Evolutionary conservation across 1,140 invertebrate species (phyloP).

Genomic region (Arion vulgaris): DNA sequence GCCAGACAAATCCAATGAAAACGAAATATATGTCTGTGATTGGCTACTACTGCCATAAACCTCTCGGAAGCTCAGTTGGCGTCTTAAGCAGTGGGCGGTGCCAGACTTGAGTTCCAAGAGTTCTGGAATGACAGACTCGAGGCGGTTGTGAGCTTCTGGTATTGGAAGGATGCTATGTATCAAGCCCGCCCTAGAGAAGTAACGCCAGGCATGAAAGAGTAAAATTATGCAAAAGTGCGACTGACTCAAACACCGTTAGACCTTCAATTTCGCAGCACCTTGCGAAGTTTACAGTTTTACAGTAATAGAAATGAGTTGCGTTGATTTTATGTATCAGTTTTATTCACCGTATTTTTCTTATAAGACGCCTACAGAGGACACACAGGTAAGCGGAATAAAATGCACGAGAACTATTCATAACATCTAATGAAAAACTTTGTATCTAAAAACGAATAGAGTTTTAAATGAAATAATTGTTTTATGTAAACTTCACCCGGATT

Average conservation of each 20-base stretch:
- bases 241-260: conserved; percentile 21
- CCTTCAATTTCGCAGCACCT: background rate
- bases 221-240: conserved; percentile 30
- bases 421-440: background rate
- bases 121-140: conserved; percentile 36
- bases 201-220: conserved; percentile 27
- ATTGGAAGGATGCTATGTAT: conserved; percentile 33
- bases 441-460: background rate
- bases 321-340: conserved; percentile 56
- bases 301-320: conserved; percentile 45
- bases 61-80: background rate
- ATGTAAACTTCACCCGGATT: background rate
- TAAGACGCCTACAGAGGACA: conserved; percentile 48
- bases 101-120: background rate
- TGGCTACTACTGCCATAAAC: background rate
- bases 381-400: conserved; percentile 41
- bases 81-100: conserved; percentile 20
- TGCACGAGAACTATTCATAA: background rate
- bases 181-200: conserved; percentile 23
- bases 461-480: background rate
- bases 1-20: background rate
- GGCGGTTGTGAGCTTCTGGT: conserved; percentile 7
- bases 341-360: conserved; percentile 55
- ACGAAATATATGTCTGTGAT: background rate
- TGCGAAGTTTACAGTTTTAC: background rate